Evolutionary conservation across 1,140 invertebrate species (phyloP), one percentile per base, ranked within the genome.

Genomic region (Samia ricini): DNA sequence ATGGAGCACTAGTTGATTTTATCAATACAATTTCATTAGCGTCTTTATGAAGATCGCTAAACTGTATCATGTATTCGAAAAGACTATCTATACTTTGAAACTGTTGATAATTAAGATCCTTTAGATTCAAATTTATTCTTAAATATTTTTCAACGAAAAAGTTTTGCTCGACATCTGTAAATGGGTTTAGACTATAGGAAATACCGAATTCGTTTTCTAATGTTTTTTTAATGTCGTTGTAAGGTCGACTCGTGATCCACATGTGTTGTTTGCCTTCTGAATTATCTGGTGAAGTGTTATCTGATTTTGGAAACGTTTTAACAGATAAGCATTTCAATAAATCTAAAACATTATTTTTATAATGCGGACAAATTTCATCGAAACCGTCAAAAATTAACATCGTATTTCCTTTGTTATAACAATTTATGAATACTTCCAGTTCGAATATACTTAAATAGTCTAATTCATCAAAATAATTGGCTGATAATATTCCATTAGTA

Each of bases 291-390:
- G 33, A 42, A 12, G 4, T 42, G 1, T 42, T 15, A 42, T n/a
- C 18, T n/a, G 50, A 20, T 5, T 1, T 29, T 19, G 18, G 55
- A 20, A 8, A 56, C 4, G 10, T 51, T 63, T 26, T 50, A 19
- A 12, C 5, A n/a, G 21, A 8, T 42, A 42, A 42, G n/a, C 12
- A 12, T 26, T 20, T 22, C 10, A 63, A 21, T 20, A 63, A 58
- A 0, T 20, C 8, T 12, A 63, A 20, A 24, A 63, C 61, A 19
- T 29, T 20, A 22, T 50, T 15, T 21, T 49, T 29, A 49, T 63
- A 63, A 26, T 57, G 54, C 1, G 61, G 61, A 33, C 61, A 63
- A 7, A 63, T 63, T 42, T 42, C 33, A 42, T 42, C 33, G 15
- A 42, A 42, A 42, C 33, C 33, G n/a, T 42, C 33, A 4, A 56